These are phyloP conservation scores for Agrotis exclamationis DNA, from an alignment of 2,888 invertebrate species.

Conservation along the genomic window DNA sequence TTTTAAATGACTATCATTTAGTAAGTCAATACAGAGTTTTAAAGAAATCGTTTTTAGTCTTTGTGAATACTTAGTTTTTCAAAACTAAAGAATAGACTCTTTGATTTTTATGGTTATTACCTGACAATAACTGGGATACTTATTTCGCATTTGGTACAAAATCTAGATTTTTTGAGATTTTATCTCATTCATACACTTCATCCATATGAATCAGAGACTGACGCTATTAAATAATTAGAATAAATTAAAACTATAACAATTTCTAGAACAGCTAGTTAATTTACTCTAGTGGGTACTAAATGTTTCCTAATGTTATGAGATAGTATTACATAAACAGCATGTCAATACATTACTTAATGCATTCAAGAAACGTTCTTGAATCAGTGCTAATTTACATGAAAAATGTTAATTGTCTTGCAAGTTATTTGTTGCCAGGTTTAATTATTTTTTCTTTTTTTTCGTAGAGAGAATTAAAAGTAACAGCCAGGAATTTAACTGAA, in stretches of 20 bases:
- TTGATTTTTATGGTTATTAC: too few species aligned
- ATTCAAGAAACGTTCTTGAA: slow-evolving; percentile 31
- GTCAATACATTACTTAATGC: slow-evolving; percentile 39
- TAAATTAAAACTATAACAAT: neutral
- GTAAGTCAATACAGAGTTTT: neutral
- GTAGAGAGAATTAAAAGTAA: neutral
- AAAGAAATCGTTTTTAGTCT: neutral
- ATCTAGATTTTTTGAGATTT: neutral
- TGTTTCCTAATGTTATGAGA: slow-evolving; percentile 56
- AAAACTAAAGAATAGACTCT: neutral
- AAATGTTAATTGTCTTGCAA: slow-evolving; percentile 7
- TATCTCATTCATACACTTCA: neutral
- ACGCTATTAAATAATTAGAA: neutral
- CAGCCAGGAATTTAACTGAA: neutral
- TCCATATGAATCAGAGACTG: too few species aligned
- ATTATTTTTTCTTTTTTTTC: neutral
- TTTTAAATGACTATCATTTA: neutral
- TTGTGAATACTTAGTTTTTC: neutral
- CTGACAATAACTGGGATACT: too few species aligned
- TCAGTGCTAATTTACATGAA: slow-evolving; percentile 29
- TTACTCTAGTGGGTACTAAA: slow-evolving; percentile 28
- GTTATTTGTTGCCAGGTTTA: neutral
- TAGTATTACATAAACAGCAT: slow-evolving; percentile 44
- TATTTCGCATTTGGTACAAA: neutral
- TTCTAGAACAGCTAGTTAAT: slow-evolving; percentile 29